These are phyloP conservation scores for Brachyptera putata DNA, from an alignment of 2,888 invertebrate species.

Conservation along the genomic window DNA sequence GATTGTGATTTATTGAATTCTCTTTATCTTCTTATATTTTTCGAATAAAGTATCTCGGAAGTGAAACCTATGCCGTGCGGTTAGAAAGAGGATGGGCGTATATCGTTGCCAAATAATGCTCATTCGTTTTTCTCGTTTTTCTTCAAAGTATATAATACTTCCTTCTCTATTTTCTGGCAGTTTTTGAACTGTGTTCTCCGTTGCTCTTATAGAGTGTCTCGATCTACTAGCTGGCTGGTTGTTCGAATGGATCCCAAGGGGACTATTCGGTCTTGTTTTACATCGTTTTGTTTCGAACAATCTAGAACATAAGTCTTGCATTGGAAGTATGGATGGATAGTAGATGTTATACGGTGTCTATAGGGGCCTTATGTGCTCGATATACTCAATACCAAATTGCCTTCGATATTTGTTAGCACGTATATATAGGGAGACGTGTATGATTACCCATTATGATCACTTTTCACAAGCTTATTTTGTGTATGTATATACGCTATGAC, in stretches of 20 bases:
- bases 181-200: constrained; percentile 2
- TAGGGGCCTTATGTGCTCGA: constrained; percentile 4
- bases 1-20: too few species aligned
- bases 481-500: too few species aligned
- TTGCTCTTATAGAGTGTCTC: neutral
- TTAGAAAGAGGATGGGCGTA: constrained; percentile 43
- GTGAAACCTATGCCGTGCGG: too few species aligned
- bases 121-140: constrained; percentile 35
- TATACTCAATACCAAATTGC: constrained; percentile 8
- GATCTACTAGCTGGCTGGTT: constrained; percentile 1
- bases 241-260: constrained; percentile 43
- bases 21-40: too few species aligned
- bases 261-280: constrained; percentile 49
- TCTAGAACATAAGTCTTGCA: constrained; percentile 39
- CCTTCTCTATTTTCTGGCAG: neutral
- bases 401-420: constrained; percentile 3
- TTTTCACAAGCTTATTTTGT: too few species aligned
- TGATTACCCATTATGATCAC: too few species aligned
- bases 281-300: constrained; percentile 52
- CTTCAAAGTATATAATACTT: constrained; percentile 26
- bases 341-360: neutral
- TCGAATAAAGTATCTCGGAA: too few species aligned
- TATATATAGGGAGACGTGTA: too few species aligned
- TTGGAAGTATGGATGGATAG: constrained; percentile 21
- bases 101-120: constrained; percentile 44